Percentiles rank a stretch among this genome's conserved stretches.
These are phyloP conservation scores for Drosophila affinis DNA, from an alignment of 2,888 invertebrate genomes.

Conservation along the genomic window DNA sequence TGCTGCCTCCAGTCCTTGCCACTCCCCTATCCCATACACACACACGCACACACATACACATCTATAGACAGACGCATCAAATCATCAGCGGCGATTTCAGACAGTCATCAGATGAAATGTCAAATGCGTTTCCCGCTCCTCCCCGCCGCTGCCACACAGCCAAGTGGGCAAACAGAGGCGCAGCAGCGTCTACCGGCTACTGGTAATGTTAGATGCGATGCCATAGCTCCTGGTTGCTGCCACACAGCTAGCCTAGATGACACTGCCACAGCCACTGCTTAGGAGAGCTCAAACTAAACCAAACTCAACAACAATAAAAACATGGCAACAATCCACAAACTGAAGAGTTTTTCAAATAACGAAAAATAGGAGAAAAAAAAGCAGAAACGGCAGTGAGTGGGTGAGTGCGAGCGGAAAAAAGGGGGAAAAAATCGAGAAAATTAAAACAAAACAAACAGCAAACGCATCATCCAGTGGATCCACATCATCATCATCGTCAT, in stretches of 20 bases:
- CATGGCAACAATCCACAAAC: constrained; percentile 83
- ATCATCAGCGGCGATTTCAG: constrained; percentile 68
- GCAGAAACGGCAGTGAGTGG: constrained; percentile 15
- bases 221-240: constrained; percentile 15
- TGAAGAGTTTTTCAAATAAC: constrained; percentile 84
- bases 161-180: constrained; percentile 37
- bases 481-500: constrained; percentile 56
- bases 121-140: constrained; percentile 60
- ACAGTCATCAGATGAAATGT: constrained; percentile 75
- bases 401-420: constrained; percentile 35
- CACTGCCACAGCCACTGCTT: constrained; percentile 44
- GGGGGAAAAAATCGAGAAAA: constrained; percentile 76
- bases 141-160: constrained; percentile 17
- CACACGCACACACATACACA: constrained; percentile 8
- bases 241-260: constrained; percentile 7
- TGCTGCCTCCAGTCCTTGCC: constrained; percentile 37
- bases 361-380: constrained; percentile 67
- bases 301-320: constrained; percentile 81
- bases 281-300: constrained; percentile 76
- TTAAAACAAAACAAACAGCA: constrained; percentile 82
- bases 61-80: constrained; percentile 70
- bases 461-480: constrained; percentile 56
- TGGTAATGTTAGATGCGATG: constrained; percentile 27
- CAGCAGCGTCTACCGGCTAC: constrained; percentile 49
- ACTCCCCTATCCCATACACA: constrained; percentile 8